Conservation (phyloP, 2,797 vertebrate species). For the Potorous gilbertii region DNA sequence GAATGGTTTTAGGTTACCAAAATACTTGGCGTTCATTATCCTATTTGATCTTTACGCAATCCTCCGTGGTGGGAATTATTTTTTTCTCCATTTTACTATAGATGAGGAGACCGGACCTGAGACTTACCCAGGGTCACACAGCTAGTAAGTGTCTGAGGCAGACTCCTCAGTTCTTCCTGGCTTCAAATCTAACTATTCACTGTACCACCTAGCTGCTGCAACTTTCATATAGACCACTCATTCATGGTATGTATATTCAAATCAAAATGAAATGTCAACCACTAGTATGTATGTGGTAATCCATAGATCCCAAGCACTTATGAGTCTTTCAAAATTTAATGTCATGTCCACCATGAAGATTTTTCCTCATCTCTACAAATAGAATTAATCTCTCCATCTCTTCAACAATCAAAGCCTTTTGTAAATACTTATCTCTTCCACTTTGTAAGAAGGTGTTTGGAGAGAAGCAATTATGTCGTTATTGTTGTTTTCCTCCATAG, state of each 20-base stretch:
- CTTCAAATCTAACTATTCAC: background rate
- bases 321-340: background rate
- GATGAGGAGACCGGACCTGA: background rate
- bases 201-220: background rate
- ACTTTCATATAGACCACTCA: background rate
- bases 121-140: background rate
- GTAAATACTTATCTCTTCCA: too few species aligned
- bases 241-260: background rate
- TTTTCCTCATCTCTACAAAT: background rate
- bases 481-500: too few species aligned
- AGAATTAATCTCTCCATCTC: background rate
- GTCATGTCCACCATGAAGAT: background rate
- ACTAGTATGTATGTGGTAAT: background rate
- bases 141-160: background rate
- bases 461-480: too few species aligned
- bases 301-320: background rate
- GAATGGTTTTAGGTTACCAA: background rate
- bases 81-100: background rate
- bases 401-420: background rate
- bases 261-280: background rate
- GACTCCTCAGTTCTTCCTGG: background rate
- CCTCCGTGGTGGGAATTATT: background rate
- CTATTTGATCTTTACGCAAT: background rate
- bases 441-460: too few species aligned
- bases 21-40: background rate